Evolutionary conservation across 2,797 vertebrate species (phyloP).

Genomic region (Iguana delicatissima): DNA sequence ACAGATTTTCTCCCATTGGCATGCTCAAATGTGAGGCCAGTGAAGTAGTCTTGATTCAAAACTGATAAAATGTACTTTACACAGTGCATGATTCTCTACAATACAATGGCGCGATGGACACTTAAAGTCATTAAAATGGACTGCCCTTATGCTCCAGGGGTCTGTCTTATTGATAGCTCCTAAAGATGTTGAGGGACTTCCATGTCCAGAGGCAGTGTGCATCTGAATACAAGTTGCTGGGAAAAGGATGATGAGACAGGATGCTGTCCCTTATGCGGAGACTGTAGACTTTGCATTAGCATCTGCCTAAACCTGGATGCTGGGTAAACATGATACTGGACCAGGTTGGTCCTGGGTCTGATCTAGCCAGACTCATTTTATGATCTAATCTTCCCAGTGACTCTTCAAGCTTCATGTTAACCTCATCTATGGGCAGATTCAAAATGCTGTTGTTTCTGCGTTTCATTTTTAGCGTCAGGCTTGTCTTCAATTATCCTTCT

Average conservation of each 20-base stretch:
- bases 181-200: neutral
- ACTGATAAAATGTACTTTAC: neutral
- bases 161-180: neutral
- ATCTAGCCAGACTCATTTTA: neutral
- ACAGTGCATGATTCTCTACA: neutral
- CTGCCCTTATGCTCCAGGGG: neutral
- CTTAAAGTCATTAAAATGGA: neutral
- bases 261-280: neutral
- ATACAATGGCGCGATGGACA: neutral
- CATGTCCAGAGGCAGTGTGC: neutral
- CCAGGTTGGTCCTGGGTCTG: neutral
- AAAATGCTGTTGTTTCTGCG: neutral
- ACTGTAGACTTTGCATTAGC: neutral
- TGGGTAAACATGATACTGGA: neutral
- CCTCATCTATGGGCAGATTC: neutral
- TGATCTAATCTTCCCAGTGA: neutral
- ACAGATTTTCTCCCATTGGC: neutral
- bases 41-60: neutral
- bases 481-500: neutral
- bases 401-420: neutral
- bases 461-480: neutral
- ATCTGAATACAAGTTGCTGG: too few species aligned
- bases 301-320: neutral
- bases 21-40: neutral
- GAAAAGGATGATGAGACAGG: neutral